Evolutionary conservation across 2,888 invertebrate species (phyloP), one percentile per base, ranked within the genome.

Genomic region (Pyrochroa serraticornis): DNA sequence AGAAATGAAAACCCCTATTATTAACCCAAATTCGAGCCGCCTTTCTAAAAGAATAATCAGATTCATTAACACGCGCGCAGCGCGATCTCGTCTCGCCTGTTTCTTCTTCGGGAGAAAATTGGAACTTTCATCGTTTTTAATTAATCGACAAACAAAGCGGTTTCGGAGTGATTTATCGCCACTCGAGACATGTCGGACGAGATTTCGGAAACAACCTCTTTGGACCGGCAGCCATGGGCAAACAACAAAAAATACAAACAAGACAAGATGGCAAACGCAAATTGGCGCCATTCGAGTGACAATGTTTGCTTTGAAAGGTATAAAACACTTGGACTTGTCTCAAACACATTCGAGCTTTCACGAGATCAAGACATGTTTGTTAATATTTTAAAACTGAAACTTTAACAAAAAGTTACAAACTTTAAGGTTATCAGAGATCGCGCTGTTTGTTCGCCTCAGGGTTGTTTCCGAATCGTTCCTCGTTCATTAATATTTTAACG

Each of bases 41-140:
- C 59, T 59, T 59, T 59, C 59, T 55, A 58, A 45, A 53, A 39
- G 44, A 48, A 48, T 52, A 58, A 58, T 58, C 58, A 53, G 52
- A 44, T 58, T 58, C 48, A 54, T 58, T 58, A 59, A 52, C 39
- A 52, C 35, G 44, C 48, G 33, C 10, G 39, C 41, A 31, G 32
- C 43, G 39, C 41, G 53, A 52, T 48, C 50, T 31, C 47, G 41
- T 44, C 46, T 38, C 22, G 33, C 33, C 13, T 13, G 42, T 50
- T 34, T 12, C 42, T 1, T 7, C 12, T n/a, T 8, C 30, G n/a
- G 6, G 39, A 39, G 46, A 46, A 57, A 57, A 57, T 51, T 57
- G 46, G 46, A 39, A 53, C 53, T 58, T 58, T 58, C 58, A 58
- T 58, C 49, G 34, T 44, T 48, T 53, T 53, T 58, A 58, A 58